phyloP scores from a whole-genome alignment of 2,797 vertebrate species.

The Falco concolor region DNA sequence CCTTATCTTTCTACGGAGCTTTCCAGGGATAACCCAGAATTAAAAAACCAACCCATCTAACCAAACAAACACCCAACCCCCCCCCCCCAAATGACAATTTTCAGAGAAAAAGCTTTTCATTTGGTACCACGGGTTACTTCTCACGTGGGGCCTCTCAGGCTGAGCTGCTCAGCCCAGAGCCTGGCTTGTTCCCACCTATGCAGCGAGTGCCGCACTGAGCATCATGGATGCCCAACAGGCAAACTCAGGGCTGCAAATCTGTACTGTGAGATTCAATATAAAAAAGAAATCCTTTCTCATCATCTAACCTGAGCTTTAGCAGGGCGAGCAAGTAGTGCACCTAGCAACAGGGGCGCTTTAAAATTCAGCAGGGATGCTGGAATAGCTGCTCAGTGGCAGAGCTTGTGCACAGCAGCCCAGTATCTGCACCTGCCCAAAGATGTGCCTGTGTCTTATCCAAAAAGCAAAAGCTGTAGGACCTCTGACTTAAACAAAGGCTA shows the following conservation, averaged over 20 bases:
- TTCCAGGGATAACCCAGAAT: neutral
- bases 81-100: neutral
- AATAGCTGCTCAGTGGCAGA: neutral
- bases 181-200: neutral
- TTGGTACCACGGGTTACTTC: neutral
- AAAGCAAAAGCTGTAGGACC: neutral
- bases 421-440: neutral
- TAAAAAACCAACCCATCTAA: neutral
- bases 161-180: neutral
- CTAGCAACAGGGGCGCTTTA: neutral
- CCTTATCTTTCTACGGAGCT: neutral
- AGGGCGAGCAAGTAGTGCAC: neutral
- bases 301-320: neutral
- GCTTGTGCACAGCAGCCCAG: neutral
- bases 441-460: fast-evolving
- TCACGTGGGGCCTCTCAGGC: fast-evolving
- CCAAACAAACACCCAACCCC: neutral
- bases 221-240: neutral
- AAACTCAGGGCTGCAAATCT: neutral
- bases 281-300: neutral
- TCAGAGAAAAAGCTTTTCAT: neutral
- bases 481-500: neutral
- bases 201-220: neutral
- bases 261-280: neutral
- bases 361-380: neutral